phyloP scores from a whole-genome alignment of 2,113 vertebrate genomes.

The Fregata magnificens region DNA sequence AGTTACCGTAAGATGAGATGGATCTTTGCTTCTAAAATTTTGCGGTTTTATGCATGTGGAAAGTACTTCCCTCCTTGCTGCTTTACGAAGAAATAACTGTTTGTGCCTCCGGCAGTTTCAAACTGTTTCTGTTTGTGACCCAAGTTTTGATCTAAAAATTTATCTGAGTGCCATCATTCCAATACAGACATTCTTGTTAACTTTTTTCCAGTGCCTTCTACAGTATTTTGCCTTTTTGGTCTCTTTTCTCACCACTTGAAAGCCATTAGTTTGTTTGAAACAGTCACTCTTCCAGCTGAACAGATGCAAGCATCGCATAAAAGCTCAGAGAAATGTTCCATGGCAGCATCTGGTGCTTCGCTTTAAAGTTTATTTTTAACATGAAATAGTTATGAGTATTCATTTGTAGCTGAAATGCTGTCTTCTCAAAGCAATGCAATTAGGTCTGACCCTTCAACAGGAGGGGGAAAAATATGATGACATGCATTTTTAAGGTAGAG shows the following conservation, averaged over 20 bases:
- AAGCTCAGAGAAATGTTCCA: constrained; percentile 7
- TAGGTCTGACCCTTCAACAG: background rate
- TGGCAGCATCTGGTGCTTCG: constrained; percentile 15
- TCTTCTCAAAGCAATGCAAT: background rate
- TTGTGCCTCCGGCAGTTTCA: background rate
- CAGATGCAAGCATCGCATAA: background rate
- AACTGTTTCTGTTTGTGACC: background rate
- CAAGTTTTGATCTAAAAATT: background rate
- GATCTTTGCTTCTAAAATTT: background rate
- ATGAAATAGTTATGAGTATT: background rate
- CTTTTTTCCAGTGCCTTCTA: background rate
- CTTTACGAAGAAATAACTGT: background rate
- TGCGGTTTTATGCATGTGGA: background rate
- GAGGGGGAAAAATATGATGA: background rate
- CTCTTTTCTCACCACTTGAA: background rate
- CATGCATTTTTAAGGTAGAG: background rate
- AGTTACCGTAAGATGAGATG: background rate
- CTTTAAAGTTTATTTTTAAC: constrained; percentile 44
- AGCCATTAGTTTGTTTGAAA: background rate
- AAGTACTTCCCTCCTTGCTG: background rate
- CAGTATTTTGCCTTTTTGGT: background rate
- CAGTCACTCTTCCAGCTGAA: background rate
- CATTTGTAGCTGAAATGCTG: constrained; percentile 6
- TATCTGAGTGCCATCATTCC: background rate
- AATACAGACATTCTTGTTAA: background rate